These are phyloP conservation scores for Argyresthia albistria DNA, from an alignment of 2,888 invertebrate species.

Conservation along the genomic window DNA sequence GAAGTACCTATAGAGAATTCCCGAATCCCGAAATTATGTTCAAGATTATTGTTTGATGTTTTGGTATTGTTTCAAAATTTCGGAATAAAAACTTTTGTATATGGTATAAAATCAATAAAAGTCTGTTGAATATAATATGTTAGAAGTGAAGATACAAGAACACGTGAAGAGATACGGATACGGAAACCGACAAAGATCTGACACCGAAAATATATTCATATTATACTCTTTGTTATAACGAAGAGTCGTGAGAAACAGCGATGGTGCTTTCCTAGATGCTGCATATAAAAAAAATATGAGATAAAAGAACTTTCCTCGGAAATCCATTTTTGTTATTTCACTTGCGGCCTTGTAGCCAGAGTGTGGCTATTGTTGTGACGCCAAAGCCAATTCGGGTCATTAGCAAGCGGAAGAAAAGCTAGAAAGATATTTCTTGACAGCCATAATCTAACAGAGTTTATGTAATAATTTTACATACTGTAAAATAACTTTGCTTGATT, in stretches of 20 bases:
- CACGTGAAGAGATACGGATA: not conserved
- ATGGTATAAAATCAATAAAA: too few species aligned
- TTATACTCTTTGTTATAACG: not conserved
- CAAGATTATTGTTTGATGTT: too few species aligned
- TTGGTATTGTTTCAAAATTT: too few species aligned
- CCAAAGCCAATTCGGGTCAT: not conserved
- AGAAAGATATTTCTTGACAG: not conserved
- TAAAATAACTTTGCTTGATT: too few species aligned
- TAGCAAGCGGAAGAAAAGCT: not conserved
- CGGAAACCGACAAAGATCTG: not conserved
- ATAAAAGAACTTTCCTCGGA: slow-evolving; percentile 7
- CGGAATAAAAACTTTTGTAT: too few species aligned
- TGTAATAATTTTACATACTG: too few species aligned
- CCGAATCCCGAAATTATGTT: too few species aligned
- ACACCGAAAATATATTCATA: slow-evolving; percentile 2
- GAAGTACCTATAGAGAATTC: too few species aligned
- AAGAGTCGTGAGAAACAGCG: slow-evolving; percentile 7
- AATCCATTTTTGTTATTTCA: slow-evolving; percentile 3
- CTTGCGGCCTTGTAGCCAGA: not conserved
- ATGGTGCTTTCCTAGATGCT: slow-evolving; percentile 1
- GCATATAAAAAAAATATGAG: slow-evolving; percentile 9
- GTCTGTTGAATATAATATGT: too few species aligned
- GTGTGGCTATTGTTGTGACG: not conserved
- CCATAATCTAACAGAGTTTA: too few species aligned
- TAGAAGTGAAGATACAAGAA: too few species aligned